Percentiles rank a stretch among this genome's conserved stretches.
phyloP scores from a whole-genome alignment of 2,888 invertebrate species.

The Ectobius pallidus region DNA sequence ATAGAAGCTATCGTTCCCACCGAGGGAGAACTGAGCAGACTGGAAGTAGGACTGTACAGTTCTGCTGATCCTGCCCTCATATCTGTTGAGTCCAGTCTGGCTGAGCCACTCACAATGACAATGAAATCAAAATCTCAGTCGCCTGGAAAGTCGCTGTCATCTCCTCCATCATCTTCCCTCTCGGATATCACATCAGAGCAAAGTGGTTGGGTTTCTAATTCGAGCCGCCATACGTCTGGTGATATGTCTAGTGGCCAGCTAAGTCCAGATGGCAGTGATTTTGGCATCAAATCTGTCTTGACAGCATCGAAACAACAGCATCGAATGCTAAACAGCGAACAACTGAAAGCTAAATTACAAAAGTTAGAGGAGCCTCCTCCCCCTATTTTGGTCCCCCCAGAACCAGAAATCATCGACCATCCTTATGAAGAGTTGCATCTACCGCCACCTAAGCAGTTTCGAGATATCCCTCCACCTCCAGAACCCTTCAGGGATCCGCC shows the following conservation, averaged over 20 bases:
- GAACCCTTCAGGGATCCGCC: slow-evolving; percentile 69
- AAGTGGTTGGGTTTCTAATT: slow-evolving; percentile 85
- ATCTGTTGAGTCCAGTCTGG: slow-evolving; percentile 45
- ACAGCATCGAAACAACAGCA: slow-evolving; percentile 37
- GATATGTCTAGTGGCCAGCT: slow-evolving; percentile 54
- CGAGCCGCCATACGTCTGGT: slow-evolving; percentile 61
- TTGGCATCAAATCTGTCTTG: slow-evolving; percentile 15
- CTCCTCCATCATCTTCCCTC: slow-evolving; percentile 48
- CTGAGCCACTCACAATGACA: slow-evolving; percentile 38
- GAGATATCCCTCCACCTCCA: slow-evolving; percentile 79
- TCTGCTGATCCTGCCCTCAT: slow-evolving; percentile 47
- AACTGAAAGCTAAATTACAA: slow-evolving; percentile 67
- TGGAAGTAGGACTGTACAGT: slow-evolving; percentile 48
- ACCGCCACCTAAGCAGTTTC: slow-evolving; percentile 84
- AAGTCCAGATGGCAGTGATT: slow-evolving; percentile 46
- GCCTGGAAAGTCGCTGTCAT: slow-evolving; percentile 40
- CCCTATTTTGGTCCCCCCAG: too few species aligned
- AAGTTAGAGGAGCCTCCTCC: slow-evolving; percentile 59
- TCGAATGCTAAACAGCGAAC: slow-evolving; percentile 60
- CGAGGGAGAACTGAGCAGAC: slow-evolving; percentile 43
- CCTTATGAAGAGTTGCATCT: slow-evolving; percentile 67
- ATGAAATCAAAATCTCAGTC: slow-evolving; percentile 39
- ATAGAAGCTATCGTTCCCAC: not conserved
- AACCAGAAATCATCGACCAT: slow-evolving; percentile 39
- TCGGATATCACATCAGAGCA: slow-evolving; percentile 72